Conservation (phyloP, 2,797 vertebrate genomes). For the Schizopygopsis malacanthus region DNA sequence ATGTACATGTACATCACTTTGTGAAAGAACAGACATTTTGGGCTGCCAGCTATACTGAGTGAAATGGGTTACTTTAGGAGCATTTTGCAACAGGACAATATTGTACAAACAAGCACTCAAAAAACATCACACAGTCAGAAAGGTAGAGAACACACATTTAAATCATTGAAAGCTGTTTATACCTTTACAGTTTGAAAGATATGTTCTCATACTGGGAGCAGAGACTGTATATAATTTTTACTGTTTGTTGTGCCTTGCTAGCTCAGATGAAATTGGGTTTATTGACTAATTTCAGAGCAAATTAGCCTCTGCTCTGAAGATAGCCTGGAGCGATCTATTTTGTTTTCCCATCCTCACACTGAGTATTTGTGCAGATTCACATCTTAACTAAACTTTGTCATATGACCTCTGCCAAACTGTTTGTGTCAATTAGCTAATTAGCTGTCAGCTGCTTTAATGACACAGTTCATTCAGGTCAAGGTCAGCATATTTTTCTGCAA, state of each 20-base stretch:
- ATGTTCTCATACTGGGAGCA: slow-evolving; percentile 16
- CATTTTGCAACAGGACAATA: background rate
- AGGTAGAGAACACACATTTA: background rate
- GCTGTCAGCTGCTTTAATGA: slow-evolving; percentile 27
- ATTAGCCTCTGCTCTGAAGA: slow-evolving; percentile 49
- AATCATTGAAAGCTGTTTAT: background rate
- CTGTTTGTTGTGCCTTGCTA: slow-evolving; percentile 39
- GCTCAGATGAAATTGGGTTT: slow-evolving; percentile 58
- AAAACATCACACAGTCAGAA: background rate
- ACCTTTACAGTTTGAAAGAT: slow-evolving; percentile 12
- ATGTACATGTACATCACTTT: background rate
- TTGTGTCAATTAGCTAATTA: slow-evolving; percentile 51
- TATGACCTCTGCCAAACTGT: slow-evolving; percentile 38
- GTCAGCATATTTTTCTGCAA: slow-evolving; percentile 8
- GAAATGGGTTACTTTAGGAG: background rate
- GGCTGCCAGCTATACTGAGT: background rate
- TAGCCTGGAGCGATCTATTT: slow-evolving; percentile 42
- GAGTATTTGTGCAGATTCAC: slow-evolving; percentile 33
- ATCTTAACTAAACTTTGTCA: slow-evolving; percentile 58
- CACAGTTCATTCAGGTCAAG: slow-evolving; percentile 25
- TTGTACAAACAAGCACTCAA: background rate
- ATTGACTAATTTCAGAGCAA: slow-evolving; percentile 59
- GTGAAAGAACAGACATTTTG: background rate
- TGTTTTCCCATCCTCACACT: slow-evolving; percentile 11
- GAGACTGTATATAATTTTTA: slow-evolving; percentile 22